Base-by-base conservation (phyloP, 2,113 vertebrate genomes). In the Salminus brasiliensis region DNA sequence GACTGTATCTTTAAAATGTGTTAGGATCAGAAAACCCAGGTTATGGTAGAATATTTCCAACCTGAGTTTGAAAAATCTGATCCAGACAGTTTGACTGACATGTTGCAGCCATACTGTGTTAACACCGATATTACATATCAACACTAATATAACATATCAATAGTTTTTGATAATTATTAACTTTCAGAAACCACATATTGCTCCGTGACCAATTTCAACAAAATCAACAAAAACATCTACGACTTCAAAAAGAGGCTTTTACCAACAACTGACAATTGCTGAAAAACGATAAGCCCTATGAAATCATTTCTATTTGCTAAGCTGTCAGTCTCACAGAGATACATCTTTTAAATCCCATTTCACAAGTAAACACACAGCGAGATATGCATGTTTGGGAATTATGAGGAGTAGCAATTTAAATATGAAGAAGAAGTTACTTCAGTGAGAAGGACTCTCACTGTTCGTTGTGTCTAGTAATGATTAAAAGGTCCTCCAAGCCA, bases 401-500 rank as follows among this genome's bases (percentile, higher is more conserved):
- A 49, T 18, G 1, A 25, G n/a, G n/a, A 25, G 10, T 1, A 23
- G 1, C 21, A n/a, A 12, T 7, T 16, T 0, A 3, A 18, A 16
- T 16, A 16, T 11, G 1, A 63, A n/a, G 15, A 79, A 82, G 78
- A 62, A 29, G 62, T n/a, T n/a, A n/a, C n/a, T n/a, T n/a, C n/a
- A n/a, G n/a, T n/a, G n/a, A n/a, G n/a, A n/a, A n/a, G n/a, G n/a
- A n/a, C n/a, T n/a, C n/a, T n/a, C n/a, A n/a, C n/a, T n/a, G n/a
- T n/a, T 36, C 76, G 72, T 52, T 72, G 68, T 43, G 60, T 72
- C 41, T 72, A n/a, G n/a, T n/a, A 52, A 72, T 18, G 59, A 60
- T 60, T 29, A 27, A 15, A 32, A 62, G 11, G 29, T 79, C 57
- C 62, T 79, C 68, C 68, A 71, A 79, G 41, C 55, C 77, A 72